These are phyloP conservation scores for Aleiodes alternator DNA, from an alignment of 2,888 invertebrate genomes.

Conservation along the genomic window DNA sequence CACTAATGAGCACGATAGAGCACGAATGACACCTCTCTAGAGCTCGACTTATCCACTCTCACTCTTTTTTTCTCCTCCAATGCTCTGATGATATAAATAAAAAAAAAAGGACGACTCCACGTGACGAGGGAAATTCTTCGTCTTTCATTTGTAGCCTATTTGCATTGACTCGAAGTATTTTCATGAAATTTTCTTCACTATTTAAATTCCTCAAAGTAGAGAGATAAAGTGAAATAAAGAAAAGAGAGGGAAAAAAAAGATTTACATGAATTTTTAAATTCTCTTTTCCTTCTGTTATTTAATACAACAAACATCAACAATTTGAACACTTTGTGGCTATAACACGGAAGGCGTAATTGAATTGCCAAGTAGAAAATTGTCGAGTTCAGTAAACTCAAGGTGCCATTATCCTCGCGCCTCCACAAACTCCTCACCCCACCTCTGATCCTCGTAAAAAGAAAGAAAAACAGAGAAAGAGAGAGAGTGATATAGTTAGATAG, in stretches of 20 bases:
- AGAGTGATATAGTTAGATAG: background rate
- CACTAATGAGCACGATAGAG: conserved; percentile 39
- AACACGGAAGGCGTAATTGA: conserved; percentile 32
- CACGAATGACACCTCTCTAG: conserved; percentile 29
- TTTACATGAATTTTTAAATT: background rate
- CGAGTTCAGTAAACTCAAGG: conserved; percentile 31
- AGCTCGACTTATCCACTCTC: conserved; percentile 1
- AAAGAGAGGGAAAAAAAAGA: background rate
- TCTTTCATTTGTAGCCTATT: conserved; percentile 5
- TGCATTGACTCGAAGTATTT: conserved; percentile 1
- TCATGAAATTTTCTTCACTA: background rate
- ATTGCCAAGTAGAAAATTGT: conserved; percentile 36
- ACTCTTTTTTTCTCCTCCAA: background rate
- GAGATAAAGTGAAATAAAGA: no score
- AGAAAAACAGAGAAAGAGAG: background rate
- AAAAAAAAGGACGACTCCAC: conserved; percentile 1
- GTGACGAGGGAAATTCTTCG: background rate
- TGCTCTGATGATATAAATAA: conserved; percentile 6
- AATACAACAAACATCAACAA: conserved; percentile 28
- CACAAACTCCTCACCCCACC: background rate
- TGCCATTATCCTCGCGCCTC: conserved; percentile 24
- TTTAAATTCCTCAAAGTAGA: background rate
- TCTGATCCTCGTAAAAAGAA: conserved; percentile 18
- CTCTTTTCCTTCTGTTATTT: conserved; percentile 3
- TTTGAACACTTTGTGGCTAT: conserved; percentile 32